phyloP scores from a whole-genome alignment of 2,113 vertebrate species.

The Chaetops frenatus region DNA sequence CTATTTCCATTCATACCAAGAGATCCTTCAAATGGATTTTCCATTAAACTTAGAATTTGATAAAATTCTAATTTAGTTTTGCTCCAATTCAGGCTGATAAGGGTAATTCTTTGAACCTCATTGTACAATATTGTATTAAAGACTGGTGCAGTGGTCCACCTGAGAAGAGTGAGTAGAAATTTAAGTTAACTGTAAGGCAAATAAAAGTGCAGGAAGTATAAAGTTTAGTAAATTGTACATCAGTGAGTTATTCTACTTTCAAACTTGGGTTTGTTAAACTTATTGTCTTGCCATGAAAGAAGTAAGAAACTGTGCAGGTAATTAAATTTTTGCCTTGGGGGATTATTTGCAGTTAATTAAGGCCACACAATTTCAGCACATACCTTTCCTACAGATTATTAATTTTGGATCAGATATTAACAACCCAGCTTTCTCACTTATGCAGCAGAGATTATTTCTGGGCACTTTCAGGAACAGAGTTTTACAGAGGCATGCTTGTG shows the following conservation, averaged over 20 bases:
- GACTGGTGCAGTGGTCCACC: not conserved
- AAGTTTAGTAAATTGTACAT: conserved; percentile 28
- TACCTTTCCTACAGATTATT: conserved; percentile 69
- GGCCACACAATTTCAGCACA: conserved; percentile 53
- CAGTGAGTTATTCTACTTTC: conserved; percentile 45
- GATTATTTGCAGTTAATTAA: conserved; percentile 79
- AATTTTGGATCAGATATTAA: conserved; percentile 70
- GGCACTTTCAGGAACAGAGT: conserved; percentile 5
- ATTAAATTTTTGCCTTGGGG: conserved; percentile 75
- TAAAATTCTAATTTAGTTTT: not conserved
- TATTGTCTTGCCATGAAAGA: conserved; percentile 60
- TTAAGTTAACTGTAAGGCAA: not conserved
- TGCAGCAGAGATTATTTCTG: conserved; percentile 55
- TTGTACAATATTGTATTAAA: not conserved
- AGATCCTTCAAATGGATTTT: not conserved
- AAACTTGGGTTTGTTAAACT: conserved; percentile 62
- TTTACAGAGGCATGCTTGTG: not conserved
- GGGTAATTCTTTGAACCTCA: not conserved
- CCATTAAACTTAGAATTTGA: not conserved
- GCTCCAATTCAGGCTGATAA: not conserved
- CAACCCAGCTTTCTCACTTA: conserved; percentile 55
- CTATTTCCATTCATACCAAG: not conserved
- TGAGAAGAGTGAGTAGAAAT: not conserved
- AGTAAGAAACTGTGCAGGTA: conserved; percentile 64
- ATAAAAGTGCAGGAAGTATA: not conserved